Percentiles rank a stretch among this genome's conserved stretches.
Evolutionary conservation across 2,113 vertebrate species (phyloP).

Genomic region (Antechinus stuartii): DNA sequence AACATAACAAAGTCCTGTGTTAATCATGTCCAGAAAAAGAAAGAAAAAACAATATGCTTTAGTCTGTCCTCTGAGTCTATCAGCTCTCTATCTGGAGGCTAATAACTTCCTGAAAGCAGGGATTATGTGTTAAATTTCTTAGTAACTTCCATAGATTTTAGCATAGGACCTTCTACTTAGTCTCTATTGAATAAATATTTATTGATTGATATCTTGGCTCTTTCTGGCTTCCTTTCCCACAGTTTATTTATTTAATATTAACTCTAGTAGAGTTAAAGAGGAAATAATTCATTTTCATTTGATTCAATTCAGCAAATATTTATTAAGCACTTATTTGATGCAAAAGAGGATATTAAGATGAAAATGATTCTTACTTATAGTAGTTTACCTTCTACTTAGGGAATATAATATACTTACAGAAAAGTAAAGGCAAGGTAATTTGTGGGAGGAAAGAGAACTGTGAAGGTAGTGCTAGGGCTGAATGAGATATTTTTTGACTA

Average conservation of each 20-base stretch:
- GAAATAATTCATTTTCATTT: neutral
- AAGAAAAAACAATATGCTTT: neutral
- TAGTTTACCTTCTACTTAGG: neutral
- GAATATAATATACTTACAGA: neutral
- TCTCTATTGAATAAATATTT: neutral
- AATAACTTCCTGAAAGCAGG: conserved; percentile 6
- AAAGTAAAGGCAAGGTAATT: neutral
- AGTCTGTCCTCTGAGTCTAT: neutral
- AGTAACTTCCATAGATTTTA: neutral
- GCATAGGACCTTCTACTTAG: neutral
- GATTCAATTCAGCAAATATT: neutral
- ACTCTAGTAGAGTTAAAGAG: neutral
- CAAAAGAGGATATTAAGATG: neutral
- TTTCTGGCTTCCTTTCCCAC: neutral
- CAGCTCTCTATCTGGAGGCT: neutral
- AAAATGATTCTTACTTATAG: neutral
- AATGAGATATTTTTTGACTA: neutral
- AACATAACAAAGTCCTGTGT: neutral
- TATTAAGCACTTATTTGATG: neutral
- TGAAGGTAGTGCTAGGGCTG: neutral
- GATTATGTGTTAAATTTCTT: neutral
- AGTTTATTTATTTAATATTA: neutral
- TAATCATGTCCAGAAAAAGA: neutral
- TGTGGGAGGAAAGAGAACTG: neutral
- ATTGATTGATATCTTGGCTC: neutral